Conservation (phyloP, 2,113 vertebrate species). For the Phalacrocorax pelagicus region DNA sequence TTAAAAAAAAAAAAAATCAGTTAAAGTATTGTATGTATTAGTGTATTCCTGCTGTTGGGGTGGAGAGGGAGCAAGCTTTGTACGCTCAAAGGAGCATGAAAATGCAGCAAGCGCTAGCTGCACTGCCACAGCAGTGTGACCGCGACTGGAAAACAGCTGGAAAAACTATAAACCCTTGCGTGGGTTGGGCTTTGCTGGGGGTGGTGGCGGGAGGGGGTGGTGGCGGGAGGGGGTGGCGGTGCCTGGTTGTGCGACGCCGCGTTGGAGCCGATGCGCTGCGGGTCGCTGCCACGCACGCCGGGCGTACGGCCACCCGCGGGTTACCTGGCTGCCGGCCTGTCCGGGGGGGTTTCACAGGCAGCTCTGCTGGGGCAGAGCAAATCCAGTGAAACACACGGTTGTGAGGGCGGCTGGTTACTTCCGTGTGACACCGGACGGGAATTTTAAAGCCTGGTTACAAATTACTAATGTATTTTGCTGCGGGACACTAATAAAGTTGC, state of each 20-base stretch:
- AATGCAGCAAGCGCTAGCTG: neutral
- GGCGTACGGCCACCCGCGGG: rapidly evolving
- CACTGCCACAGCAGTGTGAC: neutral
- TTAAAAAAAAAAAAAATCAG: neutral
- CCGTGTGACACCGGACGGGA: neutral
- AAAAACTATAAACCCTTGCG: neutral
- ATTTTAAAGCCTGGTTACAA: conserved; percentile 49
- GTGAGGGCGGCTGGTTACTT: neutral
- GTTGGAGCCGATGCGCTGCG: rapidly evolving
- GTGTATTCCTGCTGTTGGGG: neutral
- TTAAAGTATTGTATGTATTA: neutral
- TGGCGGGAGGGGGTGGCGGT: neutral
- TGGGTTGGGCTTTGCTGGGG: neutral
- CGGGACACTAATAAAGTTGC: conserved; percentile 74
- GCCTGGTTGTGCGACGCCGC: neutral
- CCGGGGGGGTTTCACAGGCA: neutral
- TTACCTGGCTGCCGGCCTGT: neutral
- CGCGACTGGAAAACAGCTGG: neutral
- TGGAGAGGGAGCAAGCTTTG: neutral
- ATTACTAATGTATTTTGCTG: conserved; percentile 64
- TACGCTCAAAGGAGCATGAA: neutral
- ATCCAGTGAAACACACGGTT: neutral
- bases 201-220: neutral
- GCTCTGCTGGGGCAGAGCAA: neutral
- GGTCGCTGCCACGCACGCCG: neutral